Evolutionary conservation across 1,140 invertebrate genomes (phyloP).

Genomic region (Drosophila suzukii): DNA sequence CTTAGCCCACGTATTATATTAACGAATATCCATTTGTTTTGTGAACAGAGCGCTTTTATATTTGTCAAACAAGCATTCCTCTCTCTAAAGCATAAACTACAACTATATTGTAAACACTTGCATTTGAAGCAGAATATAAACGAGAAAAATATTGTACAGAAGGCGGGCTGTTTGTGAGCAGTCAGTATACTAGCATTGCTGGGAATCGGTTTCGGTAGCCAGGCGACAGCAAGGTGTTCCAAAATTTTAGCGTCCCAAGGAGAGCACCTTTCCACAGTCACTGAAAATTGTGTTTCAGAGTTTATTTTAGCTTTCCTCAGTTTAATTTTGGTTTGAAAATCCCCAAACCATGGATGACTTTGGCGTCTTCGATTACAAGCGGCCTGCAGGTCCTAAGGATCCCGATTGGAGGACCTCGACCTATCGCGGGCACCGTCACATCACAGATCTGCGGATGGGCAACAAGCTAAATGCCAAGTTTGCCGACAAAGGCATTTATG

Average conservation of each 20-base stretch:
- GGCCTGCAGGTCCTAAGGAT: conserved; percentile 35
- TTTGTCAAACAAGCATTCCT: conserved; percentile 74
- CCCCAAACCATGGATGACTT: conserved; percentile 67
- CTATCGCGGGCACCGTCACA: conserved; percentile 67
- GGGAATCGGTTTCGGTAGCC: conserved; percentile 20
- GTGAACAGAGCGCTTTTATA: conserved; percentile 75
- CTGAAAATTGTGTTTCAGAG: not conserved
- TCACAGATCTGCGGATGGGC: conserved; percentile 62
- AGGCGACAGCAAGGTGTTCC: conserved; percentile 36
- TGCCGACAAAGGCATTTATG: conserved; percentile 54
- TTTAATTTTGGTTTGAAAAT: not conserved
- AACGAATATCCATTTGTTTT: conserved; percentile 72
- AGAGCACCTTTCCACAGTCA: not conserved
- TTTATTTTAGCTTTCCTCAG: not conserved
- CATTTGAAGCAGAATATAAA: conserved; percentile 66
- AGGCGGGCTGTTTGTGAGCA: conserved; percentile 30
- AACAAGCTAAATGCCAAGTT: conserved; percentile 59
- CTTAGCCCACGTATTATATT: conserved; percentile 51
- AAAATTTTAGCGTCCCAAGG: conserved; percentile 28
- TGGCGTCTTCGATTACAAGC: conserved; percentile 73
- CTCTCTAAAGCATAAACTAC: conserved; percentile 56
- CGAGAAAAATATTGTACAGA: conserved; percentile 48
- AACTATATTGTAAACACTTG: conserved; percentile 56
- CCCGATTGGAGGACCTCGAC: conserved; percentile 70
- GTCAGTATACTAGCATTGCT: conserved; percentile 32